Evolutionary conservation across 2,113 vertebrate genomes (phyloP).

Genomic region (Calonectris borealis): DNA sequence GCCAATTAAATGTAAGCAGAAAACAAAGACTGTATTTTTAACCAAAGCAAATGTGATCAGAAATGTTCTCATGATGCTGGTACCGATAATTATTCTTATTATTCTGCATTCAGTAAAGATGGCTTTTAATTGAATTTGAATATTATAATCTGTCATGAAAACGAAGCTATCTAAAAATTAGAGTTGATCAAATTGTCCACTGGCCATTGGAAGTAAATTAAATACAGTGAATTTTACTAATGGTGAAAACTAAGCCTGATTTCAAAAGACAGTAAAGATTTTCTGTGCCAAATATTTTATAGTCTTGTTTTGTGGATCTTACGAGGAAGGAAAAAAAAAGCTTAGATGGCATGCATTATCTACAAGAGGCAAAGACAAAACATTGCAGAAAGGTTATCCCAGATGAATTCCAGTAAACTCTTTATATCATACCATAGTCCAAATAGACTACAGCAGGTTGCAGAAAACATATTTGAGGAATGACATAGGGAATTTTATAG

Average conservation of each 20-base stretch:
- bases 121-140: neutral
- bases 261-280: neutral
- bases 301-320: neutral
- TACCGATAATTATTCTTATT: neutral
- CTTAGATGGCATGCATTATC: neutral
- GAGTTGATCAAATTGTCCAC: neutral
- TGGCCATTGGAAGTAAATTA: neutral
- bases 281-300: neutral
- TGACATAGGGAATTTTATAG: neutral
- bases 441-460: neutral
- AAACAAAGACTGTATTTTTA: slow-evolving; percentile 38
- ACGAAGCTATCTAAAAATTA: neutral
- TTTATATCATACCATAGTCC: neutral
- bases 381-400: neutral
- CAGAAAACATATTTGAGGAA: slow-evolving; percentile 16
- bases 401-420: neutral
- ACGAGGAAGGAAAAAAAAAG: neutral
- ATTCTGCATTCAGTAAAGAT: neutral
- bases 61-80: neutral
- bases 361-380: slow-evolving; percentile 24
- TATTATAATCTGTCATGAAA: neutral
- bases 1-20: slow-evolving; percentile 39
- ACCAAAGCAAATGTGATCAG: neutral
- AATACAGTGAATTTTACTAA: neutral
- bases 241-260: neutral